Percentiles rank a stretch among this genome's conserved stretches.
Evolutionary conservation across 2,113 vertebrate genomes (phyloP).

Genomic region (Conger conger): DNA sequence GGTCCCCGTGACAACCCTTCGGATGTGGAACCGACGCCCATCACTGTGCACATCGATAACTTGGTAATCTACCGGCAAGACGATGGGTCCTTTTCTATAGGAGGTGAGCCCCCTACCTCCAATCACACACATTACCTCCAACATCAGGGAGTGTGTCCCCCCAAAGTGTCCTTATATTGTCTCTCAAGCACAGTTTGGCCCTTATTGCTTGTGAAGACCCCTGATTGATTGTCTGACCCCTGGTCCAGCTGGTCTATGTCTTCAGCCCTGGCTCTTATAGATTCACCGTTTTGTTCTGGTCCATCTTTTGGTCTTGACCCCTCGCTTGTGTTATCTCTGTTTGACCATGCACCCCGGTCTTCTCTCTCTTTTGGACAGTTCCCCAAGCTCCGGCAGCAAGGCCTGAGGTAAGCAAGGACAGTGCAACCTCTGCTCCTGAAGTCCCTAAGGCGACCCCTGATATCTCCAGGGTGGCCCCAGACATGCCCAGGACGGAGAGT

Average conservation of each 20-base stretch:
- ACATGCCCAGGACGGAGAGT: slow-evolving; percentile 40
- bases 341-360: background rate
- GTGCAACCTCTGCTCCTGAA: slow-evolving; percentile 49
- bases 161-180: background rate
- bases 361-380: slow-evolving; percentile 38
- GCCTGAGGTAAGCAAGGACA: slow-evolving; percentile 44
- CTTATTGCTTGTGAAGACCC: background rate
- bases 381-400: slow-evolving; percentile 42
- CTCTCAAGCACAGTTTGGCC: background rate
- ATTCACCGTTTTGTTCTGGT: background rate
- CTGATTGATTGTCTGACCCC: background rate
- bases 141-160: background rate
- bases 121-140: background rate
- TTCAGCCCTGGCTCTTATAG: background rate
- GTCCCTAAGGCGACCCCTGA: slow-evolving; percentile 28
- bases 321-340: background rate
- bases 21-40: slow-evolving; percentile 69
- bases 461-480: slow-evolving; percentile 41
- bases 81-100: slow-evolving; percentile 88
- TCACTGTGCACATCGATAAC: slow-evolving; percentile 81
- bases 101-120: slow-evolving; percentile 68
- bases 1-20: slow-evolving; percentile 73
- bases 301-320: too few species aligned
- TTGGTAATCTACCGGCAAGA: slow-evolving; percentile 86
- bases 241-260: background rate